A percentile compares a stretch with the other conserved stretches of the same genome.
Conservation (phyloP, 1,140 invertebrate genomes). For the Campoletis sonorensis region DNA sequence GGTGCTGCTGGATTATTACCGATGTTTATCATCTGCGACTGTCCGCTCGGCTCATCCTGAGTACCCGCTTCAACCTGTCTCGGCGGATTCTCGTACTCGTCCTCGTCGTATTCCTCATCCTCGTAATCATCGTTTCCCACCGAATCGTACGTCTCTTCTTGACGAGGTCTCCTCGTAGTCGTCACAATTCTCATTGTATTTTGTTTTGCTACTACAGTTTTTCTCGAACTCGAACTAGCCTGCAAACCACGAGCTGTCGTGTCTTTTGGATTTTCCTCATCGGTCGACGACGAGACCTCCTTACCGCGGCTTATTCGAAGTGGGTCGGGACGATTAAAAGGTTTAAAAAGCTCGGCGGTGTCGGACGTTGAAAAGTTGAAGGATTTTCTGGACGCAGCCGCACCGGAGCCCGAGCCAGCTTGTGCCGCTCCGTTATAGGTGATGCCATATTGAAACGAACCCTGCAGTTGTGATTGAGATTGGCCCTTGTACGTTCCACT, state of each 20-base stretch:
- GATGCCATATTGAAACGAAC: constrained; percentile 86
- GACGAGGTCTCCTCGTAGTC: constrained; percentile 37
- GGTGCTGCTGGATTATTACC: no score
- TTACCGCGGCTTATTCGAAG: constrained; percentile 73
- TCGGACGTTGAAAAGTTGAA: constrained; percentile 69
- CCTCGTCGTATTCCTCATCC: constrained; percentile 69
- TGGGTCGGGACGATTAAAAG: constrained; percentile 65
- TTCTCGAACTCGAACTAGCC: constrained; percentile 56
- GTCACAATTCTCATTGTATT: constrained; percentile 33
- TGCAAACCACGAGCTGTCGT: constrained; percentile 78
- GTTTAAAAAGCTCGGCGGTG: constrained; percentile 64
- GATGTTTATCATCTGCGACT: constrained; percentile 43
- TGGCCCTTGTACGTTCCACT: constrained; percentile 84
- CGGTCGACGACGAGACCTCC: constrained; percentile 60
- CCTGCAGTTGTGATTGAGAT: constrained; percentile 87
- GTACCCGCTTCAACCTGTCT: neutral
- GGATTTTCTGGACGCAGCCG: constrained; percentile 67
- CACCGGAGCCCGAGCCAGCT: constrained; percentile 83
- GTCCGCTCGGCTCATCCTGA: constrained; percentile 19
- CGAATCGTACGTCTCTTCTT: constrained; percentile 55
- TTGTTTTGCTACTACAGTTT: constrained; percentile 54
- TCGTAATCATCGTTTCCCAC: constrained; percentile 65
- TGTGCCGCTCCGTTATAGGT: constrained; percentile 89
- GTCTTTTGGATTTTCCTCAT: constrained; percentile 68
- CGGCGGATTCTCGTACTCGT: constrained; percentile 58